A percentile compares a stretch with the other conserved stretches of the same genome.
Evolutionary conservation across 2,888 invertebrate species (phyloP).

Genomic region (Macrophya alboannulata): DNA sequence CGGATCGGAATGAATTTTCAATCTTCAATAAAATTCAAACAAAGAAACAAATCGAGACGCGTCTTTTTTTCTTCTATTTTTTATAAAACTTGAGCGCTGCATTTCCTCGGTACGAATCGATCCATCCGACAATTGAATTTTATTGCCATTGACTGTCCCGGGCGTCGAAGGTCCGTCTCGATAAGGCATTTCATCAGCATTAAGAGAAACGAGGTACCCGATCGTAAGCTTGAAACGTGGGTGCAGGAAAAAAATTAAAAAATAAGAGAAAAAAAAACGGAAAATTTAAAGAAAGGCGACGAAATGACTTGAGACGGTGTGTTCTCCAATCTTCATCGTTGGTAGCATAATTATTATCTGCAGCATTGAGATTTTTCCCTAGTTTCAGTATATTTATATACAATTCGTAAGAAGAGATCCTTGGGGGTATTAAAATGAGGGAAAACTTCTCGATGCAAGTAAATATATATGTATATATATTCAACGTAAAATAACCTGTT

Average conservation of each 20-base stretch:
- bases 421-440: not conserved
- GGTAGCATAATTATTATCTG: not conserved
- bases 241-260: no score
- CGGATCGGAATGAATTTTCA: not conserved
- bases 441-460: not conserved
- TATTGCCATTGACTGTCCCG: not conserved
- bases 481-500: not conserved
- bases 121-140: not conserved
- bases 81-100: not conserved
- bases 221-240: not conserved
- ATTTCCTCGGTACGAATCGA: not conserved
- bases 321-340: not conserved
- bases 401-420: not conserved
- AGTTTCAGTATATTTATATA: not conserved
- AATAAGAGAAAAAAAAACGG: no score
- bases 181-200: conserved; percentile 37
- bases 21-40: not conserved
- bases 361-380: not conserved
- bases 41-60: not conserved
- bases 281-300: not conserved
- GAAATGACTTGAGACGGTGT: not conserved
- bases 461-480: not conserved
- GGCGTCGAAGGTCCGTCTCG: not conserved
- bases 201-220: not conserved
- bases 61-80: not conserved